Evolutionary conservation across 2,797 vertebrate genomes (phyloP), one percentile per base, ranked within the genome.

Genomic region (Nothura maculosa): DNA sequence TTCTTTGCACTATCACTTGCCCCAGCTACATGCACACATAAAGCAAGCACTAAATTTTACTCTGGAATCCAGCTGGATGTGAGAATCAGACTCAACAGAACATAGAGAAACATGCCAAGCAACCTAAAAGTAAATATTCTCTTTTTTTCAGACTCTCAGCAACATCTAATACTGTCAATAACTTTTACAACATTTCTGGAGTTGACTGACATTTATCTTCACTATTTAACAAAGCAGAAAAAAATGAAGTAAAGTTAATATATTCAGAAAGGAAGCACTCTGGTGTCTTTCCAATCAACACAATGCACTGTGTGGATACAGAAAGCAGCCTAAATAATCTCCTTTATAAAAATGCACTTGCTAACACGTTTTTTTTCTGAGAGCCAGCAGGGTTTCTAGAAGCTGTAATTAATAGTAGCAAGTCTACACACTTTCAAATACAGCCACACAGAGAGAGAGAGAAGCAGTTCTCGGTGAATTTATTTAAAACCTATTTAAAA

Each of bases 401-500:
- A 91, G 83, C 79, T 86, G 57, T 57, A 91, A 58, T 73, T 77
- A 63, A 85, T 66, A 60, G 10, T 40, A 85, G 55, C 66, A 81
- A 61, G 74, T 90, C 34, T 27, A 78, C 13, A 10, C 24, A 81
- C 36, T 42, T 67, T 58, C n/a, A 69, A 84, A 74, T 45, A 55
- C n/a, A 79, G 43, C 55, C 70, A 30, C 17, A 66, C 30, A 69
- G 43, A 67, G 10, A 34, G 34, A 34, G 34, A 38, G 32, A 91
- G 14, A 77, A 81, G 75, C 48, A 90, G 20, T 2, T 40, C 64
- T 62, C 30, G 72, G 25, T 30, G 85, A 96, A 95, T 72, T 94
- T 95, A 73, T 25, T 50, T 50, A 50, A 50, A 50, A 50, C 79
- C 67, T 77, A 62, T 57, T 70, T 76, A 60, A 93, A 93, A 93